Evolutionary conservation across 2,113 vertebrate genomes (phyloP).

Genomic region (Protobothrops flavoviridis): DNA sequence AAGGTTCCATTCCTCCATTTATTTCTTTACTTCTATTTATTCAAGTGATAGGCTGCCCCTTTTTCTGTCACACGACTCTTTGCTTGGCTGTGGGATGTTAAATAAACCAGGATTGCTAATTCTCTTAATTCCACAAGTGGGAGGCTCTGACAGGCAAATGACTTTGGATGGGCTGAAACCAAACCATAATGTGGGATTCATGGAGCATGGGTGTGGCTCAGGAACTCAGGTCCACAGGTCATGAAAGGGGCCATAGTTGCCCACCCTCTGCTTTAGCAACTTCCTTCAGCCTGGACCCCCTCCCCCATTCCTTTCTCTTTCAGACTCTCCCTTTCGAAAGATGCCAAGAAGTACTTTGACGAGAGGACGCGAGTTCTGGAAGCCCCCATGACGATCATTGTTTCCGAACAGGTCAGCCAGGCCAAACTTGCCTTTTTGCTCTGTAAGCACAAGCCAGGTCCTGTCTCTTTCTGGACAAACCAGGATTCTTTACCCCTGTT

Average conservation of each 20-base stretch:
- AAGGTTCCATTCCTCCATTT: neutral
- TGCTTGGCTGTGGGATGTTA: neutral
- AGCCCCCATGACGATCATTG: conserved; percentile 76
- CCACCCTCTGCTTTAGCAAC: neutral
- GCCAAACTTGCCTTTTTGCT: neutral
- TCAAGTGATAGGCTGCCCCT: rapidly evolving
- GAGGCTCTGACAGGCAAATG: neutral
- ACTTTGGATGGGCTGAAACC: neutral
- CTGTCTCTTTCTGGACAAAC: too few relatives aligned
- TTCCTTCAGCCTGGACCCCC: neutral
- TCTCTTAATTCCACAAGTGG: neutral
- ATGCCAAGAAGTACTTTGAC: conserved; percentile 81
- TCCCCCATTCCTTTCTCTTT: neutral
- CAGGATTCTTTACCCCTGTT: neutral
- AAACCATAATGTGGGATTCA: neutral
- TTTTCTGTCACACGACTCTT: neutral
- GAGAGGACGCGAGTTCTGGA: conserved; percentile 82
- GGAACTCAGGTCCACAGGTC: neutral
- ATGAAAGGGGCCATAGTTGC: neutral
- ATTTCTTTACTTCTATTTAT: neutral
- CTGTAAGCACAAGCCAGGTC: too few relatives aligned
- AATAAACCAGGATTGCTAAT: neutral
- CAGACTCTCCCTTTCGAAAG: conserved; percentile 79
- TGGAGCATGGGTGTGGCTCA: too few relatives aligned
- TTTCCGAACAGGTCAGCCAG: conserved; percentile 80